A percentile compares a stretch with the other conserved stretches of the same genome.
These are phyloP conservation scores for Cyrtodaria siliqua DNA, from an alignment of 2,888 invertebrate species.

Conservation along the genomic window DNA sequence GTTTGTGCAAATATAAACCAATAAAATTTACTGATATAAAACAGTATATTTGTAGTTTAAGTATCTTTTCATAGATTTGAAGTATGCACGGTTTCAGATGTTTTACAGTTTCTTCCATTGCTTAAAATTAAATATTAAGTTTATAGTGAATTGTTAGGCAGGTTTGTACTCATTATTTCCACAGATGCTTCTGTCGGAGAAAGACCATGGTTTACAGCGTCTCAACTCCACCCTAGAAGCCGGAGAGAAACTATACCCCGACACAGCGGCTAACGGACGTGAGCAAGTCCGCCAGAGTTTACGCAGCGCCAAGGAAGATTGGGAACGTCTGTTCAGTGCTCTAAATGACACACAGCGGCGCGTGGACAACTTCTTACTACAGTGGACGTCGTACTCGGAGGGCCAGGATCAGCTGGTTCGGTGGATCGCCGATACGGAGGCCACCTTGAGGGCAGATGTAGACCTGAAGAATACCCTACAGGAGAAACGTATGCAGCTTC, in stretches of 20 bases:
- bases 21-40: no score
- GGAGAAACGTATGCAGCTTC: slow-evolving; percentile 95
- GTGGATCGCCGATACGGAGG: slow-evolving; percentile 92
- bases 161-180: slow-evolving; percentile 12
- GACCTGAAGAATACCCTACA: slow-evolving; percentile 95
- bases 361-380: slow-evolving; percentile 94
- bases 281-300: slow-evolving; percentile 94
- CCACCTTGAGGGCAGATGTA: slow-evolving; percentile 91
- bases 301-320: slow-evolving; percentile 84
- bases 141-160: no score
- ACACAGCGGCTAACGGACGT: slow-evolving; percentile 94
- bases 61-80: no score
- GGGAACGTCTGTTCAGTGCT: slow-evolving; percentile 87
- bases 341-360: slow-evolving; percentile 93
- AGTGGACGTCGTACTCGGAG: slow-evolving; percentile 97
- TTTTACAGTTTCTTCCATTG: no score
- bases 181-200: slow-evolving; percentile 92
- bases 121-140: no score
- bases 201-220: slow-evolving; percentile 92
- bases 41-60: no score
- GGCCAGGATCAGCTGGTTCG: slow-evolving; percentile 91
- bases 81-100: no score
- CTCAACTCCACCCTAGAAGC: slow-evolving; percentile 94
- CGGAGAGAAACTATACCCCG: slow-evolving; percentile 95
- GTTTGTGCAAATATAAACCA: no score